phyloP scores from a whole-genome alignment of 2,888 invertebrate species.

The Epirrhoe alternata region DNA sequence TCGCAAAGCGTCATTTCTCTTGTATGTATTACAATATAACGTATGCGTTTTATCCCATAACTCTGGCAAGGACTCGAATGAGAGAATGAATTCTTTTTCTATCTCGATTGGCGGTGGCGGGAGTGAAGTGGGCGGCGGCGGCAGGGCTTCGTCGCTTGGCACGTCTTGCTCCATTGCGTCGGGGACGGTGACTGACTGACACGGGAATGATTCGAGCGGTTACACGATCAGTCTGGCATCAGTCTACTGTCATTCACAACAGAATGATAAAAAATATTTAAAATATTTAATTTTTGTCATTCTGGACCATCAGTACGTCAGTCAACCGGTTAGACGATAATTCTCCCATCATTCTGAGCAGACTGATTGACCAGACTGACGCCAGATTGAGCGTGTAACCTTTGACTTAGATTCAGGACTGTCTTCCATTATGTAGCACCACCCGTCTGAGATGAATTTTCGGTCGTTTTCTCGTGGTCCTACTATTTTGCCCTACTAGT shows the following conservation, averaged over 20 bases:
- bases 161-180: constrained; percentile 18
- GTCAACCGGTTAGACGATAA: constrained; percentile 18
- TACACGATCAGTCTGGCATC: constrained; percentile 14
- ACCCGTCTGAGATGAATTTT: no score
- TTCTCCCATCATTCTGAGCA: constrained; percentile 11
- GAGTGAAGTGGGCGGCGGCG: constrained; percentile 29
- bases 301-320: constrained; percentile 14
- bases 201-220: constrained; percentile 14
- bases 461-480: no score
- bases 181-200: constrained; percentile 20
- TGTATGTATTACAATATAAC: constrained; percentile 20
- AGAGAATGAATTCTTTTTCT: constrained; percentile 26
- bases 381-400: no score
- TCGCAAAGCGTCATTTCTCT: constrained; percentile 29
- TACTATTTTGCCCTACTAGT: no score
- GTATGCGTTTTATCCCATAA: no score
- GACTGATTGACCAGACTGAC: not conserved
- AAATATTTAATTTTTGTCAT: constrained; percentile 6
- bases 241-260: constrained; percentile 12
- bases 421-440: no score
- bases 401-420: no score
- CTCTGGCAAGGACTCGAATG: constrained; percentile 20
- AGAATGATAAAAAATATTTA: no score
- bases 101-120: constrained; percentile 29
- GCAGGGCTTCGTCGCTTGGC: constrained; percentile 23